Evolutionary conservation across 1,140 invertebrate genomes (phyloP), one percentile per base, ranked within the genome.

Genomic region (Pseudachorutes palmiensis): DNA sequence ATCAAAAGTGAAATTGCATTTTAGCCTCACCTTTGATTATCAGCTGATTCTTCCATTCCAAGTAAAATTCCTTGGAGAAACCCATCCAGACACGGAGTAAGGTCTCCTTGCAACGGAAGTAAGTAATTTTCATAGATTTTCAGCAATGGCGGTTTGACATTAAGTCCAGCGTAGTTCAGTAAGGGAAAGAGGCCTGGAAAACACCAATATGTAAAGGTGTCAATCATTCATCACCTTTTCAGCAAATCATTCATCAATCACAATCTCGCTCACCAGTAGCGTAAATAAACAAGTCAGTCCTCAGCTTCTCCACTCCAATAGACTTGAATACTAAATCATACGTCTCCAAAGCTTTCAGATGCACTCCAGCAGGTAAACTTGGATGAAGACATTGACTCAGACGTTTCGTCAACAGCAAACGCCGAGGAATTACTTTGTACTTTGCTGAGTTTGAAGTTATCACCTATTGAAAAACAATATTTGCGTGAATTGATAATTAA

Each of bases 341-440:
- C 0, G 91, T 94, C 80, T 97, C 94, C 36, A 97, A 78, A 28
- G 92, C 91, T 80, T 96, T 95, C 31, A 95, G 79, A 80, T 97
- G 94, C 28, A 97, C 94, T 65, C 91, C 93, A 68, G 88, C 86
- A 48, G 94, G 94, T 65, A 97, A 80, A 33, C 88, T 89, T 55
- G 93, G 93, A 82, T 97, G 94, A 82, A 97, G 88, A 79, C 94
- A 97, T 83, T 97, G 94, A 62, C 93, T 91, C 66, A 97, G 80
- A 72, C 94, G 82, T 82, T 97, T 97, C 48, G 90, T 91, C 74
- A 97, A 91, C 75, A 92, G 91, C 66, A 95, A 88, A 70, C 90
- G 81, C 71, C 92, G 84, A 32, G 94, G 94, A 75, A 97, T 92
- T n/a, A 94, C 87, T 92, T 92, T 72, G 85, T 84, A 82, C 92